These are phyloP conservation scores for Apoderus coryli DNA, from an alignment of 2,888 invertebrate species.

Conservation along the genomic window DNA sequence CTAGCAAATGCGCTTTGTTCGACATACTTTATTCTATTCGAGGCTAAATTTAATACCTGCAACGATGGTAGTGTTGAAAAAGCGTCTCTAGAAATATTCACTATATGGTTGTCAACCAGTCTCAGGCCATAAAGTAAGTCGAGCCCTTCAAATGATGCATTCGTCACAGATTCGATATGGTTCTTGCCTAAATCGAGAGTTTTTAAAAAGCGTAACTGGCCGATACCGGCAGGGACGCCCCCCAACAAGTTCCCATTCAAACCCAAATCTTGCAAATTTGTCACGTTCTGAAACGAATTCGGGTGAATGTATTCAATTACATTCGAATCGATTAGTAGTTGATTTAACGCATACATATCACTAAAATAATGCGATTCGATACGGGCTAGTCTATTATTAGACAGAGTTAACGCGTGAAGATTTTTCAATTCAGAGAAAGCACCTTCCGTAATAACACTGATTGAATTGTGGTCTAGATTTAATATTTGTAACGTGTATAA, in stretches of 20 bases:
- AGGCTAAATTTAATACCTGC: slow-evolving; percentile 65
- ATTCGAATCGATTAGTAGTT: slow-evolving; percentile 62
- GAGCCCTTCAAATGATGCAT: slow-evolving; percentile 58
- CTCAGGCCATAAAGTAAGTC: slow-evolving; percentile 61
- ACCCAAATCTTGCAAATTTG: slow-evolving; percentile 62
- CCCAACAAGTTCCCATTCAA: slow-evolving; percentile 58
- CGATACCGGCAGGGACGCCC: slow-evolving; percentile 55
- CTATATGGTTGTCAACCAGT: slow-evolving; percentile 65
- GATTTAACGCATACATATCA: slow-evolving; percentile 58
- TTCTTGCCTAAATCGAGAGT: slow-evolving; percentile 74
- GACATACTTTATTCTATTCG: slow-evolving; percentile 62
- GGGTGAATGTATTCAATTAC: slow-evolving; percentile 52
- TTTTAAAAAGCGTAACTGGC: slow-evolving; percentile 53
- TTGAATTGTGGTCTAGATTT: slow-evolving; percentile 56
- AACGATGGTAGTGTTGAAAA: slow-evolving; percentile 56
- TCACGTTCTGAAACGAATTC: slow-evolving; percentile 61
- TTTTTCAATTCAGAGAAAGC: slow-evolving; percentile 64
- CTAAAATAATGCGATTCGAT: slow-evolving; percentile 57
- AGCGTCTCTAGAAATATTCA: slow-evolving; percentile 59
- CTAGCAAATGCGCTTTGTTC: slow-evolving; percentile 64
- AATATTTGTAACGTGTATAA: slow-evolving; percentile 60
- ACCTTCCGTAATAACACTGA: slow-evolving; percentile 53
- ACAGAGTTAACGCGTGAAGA: slow-evolving; percentile 58
- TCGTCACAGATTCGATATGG: slow-evolving; percentile 53
- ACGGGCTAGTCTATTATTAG: slow-evolving; percentile 53